These are phyloP conservation scores for Drosophila cognata DNA, from an alignment of 2,888 invertebrate genomes.

Conservation along the genomic window DNA sequence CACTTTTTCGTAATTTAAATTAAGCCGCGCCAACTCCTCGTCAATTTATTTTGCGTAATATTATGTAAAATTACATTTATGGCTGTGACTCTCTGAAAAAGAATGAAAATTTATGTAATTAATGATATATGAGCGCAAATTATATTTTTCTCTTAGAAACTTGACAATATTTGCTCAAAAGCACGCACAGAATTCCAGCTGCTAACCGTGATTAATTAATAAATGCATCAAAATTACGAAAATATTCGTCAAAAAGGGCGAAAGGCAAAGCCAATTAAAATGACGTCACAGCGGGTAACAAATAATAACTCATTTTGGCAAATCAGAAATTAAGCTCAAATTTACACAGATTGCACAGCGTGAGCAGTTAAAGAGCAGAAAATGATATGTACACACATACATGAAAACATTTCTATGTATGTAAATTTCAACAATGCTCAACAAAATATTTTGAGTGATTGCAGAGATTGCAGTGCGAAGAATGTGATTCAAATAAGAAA, in stretches of 20 bases:
- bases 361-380: not conserved
- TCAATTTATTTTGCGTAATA: not conserved
- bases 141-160: not conserved
- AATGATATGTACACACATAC: not conserved
- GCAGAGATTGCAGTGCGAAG: not conserved
- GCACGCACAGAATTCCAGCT: not conserved
- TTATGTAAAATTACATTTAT: not conserved
- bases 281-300: not conserved
- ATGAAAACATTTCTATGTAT: not conserved
- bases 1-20: not conserved
- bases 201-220: slow-evolving; percentile 2
- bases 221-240: not conserved
- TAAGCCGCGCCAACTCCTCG: not conserved
- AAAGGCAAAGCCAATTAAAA: not conserved
- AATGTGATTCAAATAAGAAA: not conserved
- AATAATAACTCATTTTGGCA: not conserved
- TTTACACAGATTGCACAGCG: not conserved
- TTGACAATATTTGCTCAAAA: not conserved
- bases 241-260: not conserved
- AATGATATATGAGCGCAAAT: not conserved
- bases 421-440: not conserved
- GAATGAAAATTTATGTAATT: not conserved
- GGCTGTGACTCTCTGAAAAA: not conserved
- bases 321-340: not conserved
- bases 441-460: not conserved